These are phyloP conservation scores for Andrena hattorfiana DNA, from an alignment of 2,888 invertebrate genomes.

Conservation along the genomic window DNA sequence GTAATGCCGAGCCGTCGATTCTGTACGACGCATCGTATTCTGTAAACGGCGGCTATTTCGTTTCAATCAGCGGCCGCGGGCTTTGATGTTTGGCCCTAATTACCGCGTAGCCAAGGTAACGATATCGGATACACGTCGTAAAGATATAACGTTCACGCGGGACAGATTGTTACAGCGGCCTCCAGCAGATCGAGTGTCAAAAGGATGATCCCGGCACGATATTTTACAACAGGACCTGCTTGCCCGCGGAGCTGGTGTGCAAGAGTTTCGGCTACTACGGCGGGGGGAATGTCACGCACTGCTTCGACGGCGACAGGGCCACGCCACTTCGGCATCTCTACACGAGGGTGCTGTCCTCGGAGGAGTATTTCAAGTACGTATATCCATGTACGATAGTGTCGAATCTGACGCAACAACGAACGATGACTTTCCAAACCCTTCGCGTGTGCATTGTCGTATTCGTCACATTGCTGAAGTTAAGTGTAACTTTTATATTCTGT, in stretches of 20 bases:
- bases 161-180: conserved; percentile 89
- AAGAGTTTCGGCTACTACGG: conserved; percentile 80
- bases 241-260: conserved; percentile 86
- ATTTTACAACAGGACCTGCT: conserved; percentile 86
- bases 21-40: conserved; percentile 30
- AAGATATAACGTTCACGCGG: conserved; percentile 6
- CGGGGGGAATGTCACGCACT: conserved; percentile 85
- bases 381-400: too few relatives aligned
- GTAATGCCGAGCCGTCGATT: conserved; percentile 30
- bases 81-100: conserved; percentile 47
- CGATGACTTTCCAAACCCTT: too few relatives aligned
- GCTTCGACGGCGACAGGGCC: conserved; percentile 82
- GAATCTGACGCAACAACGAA: too few relatives aligned
- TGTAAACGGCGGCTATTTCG: conserved; percentile 40
- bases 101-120: conserved; percentile 47
- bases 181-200: conserved; percentile 87
- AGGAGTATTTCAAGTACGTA: conserved; percentile 89
- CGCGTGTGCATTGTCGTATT: too few relatives aligned
- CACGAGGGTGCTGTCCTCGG: conserved; percentile 87
- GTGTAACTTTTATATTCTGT: too few relatives aligned
- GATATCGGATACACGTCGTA: conserved; percentile 40
- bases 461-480: too few relatives aligned
- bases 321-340: conserved; percentile 86
- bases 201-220: conserved; percentile 84
- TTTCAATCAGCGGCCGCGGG: conserved; percentile 44